phyloP scores from a whole-genome alignment of 2,888 invertebrate genomes.

The Stegophylla sp. region DNA sequence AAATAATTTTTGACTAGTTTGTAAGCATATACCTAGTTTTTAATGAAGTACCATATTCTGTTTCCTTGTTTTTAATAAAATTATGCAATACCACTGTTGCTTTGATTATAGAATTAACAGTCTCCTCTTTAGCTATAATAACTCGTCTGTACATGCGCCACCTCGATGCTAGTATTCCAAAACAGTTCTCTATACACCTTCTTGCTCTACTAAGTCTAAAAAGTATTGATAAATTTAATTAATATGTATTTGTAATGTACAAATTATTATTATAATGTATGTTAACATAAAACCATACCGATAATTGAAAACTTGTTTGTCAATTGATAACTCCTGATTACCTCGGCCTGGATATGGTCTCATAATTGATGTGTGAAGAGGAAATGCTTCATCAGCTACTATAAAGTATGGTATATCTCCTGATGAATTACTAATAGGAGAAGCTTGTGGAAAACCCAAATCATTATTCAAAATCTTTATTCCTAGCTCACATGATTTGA shows the following conservation, averaged over 20 bases:
- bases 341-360: constrained; percentile 16
- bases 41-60: neutral
- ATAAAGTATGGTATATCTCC: constrained; percentile 15
- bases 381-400: constrained; percentile 13
- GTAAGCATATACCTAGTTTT: too few relatives aligned
- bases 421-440: too few relatives aligned
- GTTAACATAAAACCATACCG: neutral
- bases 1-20: too few relatives aligned
- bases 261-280: too few relatives aligned
- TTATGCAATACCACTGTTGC: constrained; percentile 17
- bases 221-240: neutral
- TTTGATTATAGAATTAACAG: constrained; percentile 16
- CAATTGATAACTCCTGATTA: neutral
- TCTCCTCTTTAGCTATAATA: constrained; percentile 4
- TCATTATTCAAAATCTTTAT: neutral
- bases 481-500: neutral
- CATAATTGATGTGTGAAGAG: neutral
- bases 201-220: constrained; percentile 12
- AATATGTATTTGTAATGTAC: neutral
- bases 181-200: constrained; percentile 11
- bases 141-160: neutral
- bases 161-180: constrained; percentile 13
- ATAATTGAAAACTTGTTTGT: neutral
- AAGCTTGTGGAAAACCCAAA: too few relatives aligned
- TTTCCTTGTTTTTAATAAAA: constrained; percentile 18